phyloP scores from a whole-genome alignment of 2,113 vertebrate genomes.

The Chrysemys picta region DNA sequence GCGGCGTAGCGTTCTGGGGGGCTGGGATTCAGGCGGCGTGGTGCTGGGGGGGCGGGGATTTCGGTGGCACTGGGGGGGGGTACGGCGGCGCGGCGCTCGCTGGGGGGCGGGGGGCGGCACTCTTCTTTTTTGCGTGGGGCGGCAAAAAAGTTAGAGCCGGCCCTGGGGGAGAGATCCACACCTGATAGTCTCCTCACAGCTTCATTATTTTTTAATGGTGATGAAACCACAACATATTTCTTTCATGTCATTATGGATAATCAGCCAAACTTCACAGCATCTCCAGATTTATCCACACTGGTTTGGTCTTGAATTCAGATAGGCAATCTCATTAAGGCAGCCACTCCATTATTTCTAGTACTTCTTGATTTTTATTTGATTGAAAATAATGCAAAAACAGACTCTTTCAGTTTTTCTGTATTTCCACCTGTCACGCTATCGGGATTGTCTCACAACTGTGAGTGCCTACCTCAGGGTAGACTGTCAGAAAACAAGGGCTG shows the following conservation, averaged over 20 bases:
- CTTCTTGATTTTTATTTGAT: background rate
- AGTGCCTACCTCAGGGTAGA: no score
- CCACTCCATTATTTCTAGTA: background rate
- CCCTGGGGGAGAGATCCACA: background rate
- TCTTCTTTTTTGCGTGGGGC: no score
- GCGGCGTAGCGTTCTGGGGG: no score
- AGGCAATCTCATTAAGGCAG: background rate
- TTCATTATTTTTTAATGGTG: background rate
- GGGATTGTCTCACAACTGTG: no score
- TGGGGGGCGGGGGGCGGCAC: no score
- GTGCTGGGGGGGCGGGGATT: no score
- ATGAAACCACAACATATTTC: background rate
- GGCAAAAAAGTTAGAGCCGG: no score
- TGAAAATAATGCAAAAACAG: background rate
- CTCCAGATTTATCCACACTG: background rate
- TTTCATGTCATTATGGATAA: background rate
- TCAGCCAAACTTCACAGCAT: background rate
- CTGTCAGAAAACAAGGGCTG: no score
- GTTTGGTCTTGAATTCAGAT: background rate
- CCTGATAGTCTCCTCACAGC: background rate
- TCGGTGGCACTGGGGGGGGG: no score
- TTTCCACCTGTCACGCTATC: background rate
- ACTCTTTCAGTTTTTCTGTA: background rate
- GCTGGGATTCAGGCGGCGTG: no score
- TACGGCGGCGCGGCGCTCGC: no score